Base-by-base conservation (phyloP, 2,797 vertebrate species). In the Paramormyrops hopkinsi region DNA sequence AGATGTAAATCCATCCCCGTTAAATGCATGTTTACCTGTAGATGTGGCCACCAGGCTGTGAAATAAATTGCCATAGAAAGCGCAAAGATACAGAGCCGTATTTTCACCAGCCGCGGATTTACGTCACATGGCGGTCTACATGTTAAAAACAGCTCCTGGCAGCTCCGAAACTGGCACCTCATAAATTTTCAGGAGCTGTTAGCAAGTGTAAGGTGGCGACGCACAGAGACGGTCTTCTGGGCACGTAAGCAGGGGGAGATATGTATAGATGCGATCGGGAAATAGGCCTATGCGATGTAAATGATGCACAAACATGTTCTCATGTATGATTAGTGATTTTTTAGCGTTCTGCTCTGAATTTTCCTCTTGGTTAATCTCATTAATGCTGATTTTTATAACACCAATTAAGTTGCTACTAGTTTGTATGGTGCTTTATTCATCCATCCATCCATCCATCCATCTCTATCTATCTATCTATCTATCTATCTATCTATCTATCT, bases 11-110 rank as follows among this genome's bases (percentile, higher is more conserved):
- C 83, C 46, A 12, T 85, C 44, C 46, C 44, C 4, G 46, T 22
- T 85, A 85, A 76, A 76, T 76, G 73, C 73, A 76, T 76, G 73
- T 76, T 76, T 76, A 76, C 73, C 37, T 76, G 73, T 50, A 50
- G 44, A 85, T 46, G 3, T 50, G n/a, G 83, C 83, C 8, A 25
- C 46, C 48, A 85, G 83, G 25, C 46, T 85, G 44, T 85, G 83
- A 85, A 51, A 85, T 33, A 50, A 50, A 51, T 51, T 53, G 83
- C 22, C 22, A 46, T 53, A 85, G 44, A 85, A 50, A 53, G 46
- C 14, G 2, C 48, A 25, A 44, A 22, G 44, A 85, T 51, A 4
- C 22, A 83, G 41, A 85, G 12, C 22, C 4, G 46, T 85, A 29
- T 76, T 76, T 76, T 76, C 62, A 41, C 17, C 12, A 19, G 33